Conservation (phyloP, 2,888 invertebrate genomes). For the Papilio demoleus region DNA sequence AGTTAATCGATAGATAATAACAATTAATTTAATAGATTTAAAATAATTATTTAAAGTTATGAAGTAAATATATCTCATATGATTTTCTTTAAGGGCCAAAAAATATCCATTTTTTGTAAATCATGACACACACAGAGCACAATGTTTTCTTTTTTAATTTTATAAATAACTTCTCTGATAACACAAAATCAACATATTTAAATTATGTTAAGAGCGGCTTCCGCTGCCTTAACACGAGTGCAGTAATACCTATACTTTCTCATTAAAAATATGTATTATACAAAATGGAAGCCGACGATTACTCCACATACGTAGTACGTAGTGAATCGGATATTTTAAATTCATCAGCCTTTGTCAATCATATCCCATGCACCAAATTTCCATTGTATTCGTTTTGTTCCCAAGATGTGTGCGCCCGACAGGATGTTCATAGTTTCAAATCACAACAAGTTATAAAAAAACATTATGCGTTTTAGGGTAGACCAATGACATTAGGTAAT, state of each 20-base stretch:
- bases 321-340: not conserved
- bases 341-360: conserved; percentile 1
- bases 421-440: not conserved
- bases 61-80: too few relatives aligned
- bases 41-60: too few relatives aligned
- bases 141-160: not conserved
- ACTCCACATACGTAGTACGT: not conserved
- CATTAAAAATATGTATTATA: too few relatives aligned
- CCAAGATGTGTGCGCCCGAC: conserved; percentile 3
- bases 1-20: too few relatives aligned
- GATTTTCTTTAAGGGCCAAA: too few relatives aligned
- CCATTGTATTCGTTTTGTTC: not conserved
- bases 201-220: not conserved
- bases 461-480: too few relatives aligned
- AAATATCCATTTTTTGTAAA: too few relatives aligned
- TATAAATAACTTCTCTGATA: not conserved
- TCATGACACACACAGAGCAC: too few relatives aligned
- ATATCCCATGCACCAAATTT: conserved; percentile 3
- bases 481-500: too few relatives aligned
- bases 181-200: not conserved
- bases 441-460: conserved; percentile 15
- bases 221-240: not conserved
- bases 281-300: not conserved
- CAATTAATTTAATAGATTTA: too few relatives aligned
- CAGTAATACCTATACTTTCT: not conserved